Base-by-base conservation (phyloP, 2,888 invertebrate species). In the Oithona nana region DNA sequence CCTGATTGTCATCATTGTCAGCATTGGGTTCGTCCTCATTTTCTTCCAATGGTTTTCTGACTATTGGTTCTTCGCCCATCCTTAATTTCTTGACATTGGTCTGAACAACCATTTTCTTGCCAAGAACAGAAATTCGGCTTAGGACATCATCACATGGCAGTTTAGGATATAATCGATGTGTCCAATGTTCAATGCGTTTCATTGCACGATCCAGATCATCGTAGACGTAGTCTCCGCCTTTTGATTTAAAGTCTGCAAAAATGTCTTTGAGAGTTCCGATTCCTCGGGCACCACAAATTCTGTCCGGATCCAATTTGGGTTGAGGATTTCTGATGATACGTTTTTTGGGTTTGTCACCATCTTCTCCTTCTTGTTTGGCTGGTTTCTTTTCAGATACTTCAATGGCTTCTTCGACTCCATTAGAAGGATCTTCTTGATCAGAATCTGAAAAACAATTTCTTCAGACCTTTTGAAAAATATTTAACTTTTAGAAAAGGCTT, bases 121-220 rank as follows among this genome's bases (percentile, higher is more conserved):
- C 93, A 1, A 95, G 76, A 64, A 81, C 82, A 71, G 93, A 93
- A 24, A 84, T 75, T 70, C 80, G 79, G n/a, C 78, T 77, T 2
- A 94, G 73, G 66, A 86, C 83, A 72, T 93, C 90, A 70, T 86
- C 86, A 74, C 94, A 95, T 16, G 83, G 80, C 70, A 84, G 84
- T 70, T 85, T 88, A 0, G 95, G 94, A 74, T 84, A 93, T 66
- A 97, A 74, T 58, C 93, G 78, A 73, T 94, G 92, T 0, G 84
- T 85, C 95, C 95, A 97, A 71, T 94, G 89, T 69, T 94, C 88
- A 62, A 94, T 71, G 64, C 81, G 82, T 62, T 84, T 83, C 75
- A 97, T 78, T 0, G 94, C 76, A 65, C 80, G 73, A 68, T 86
- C 80, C 49, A 97, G 74, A 74, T 95, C 93, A 59, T 82, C 78